Evolutionary conservation across 2,888 invertebrate species (phyloP).

Genomic region (Sarcophaga subvicina): DNA sequence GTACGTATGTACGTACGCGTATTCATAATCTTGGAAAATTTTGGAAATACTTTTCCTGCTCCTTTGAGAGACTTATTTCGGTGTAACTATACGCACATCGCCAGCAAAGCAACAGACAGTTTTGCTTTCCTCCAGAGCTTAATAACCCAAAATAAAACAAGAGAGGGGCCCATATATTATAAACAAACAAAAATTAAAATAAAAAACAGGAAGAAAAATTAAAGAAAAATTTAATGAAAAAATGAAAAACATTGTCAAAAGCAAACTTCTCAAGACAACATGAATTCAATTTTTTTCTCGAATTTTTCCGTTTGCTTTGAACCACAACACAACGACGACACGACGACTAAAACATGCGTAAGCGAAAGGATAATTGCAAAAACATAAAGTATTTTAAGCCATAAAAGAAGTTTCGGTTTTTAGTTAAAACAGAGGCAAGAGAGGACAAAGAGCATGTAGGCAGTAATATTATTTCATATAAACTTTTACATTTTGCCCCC

Average conservation of each 20-base stretch:
- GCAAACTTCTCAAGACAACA: slow-evolving; percentile 37
- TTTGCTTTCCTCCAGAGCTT: background rate
- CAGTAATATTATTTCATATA: slow-evolving; percentile 26
- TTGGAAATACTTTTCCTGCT: too few species aligned
- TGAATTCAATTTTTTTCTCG: slow-evolving; percentile 5
- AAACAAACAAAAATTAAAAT: slow-evolving; percentile 24
- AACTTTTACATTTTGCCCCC: slow-evolving; percentile 9
- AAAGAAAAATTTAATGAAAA: background rate
- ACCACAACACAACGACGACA: background rate
- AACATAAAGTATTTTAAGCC: slow-evolving; percentile 61
- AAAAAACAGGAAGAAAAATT: background rate
- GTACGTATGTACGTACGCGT: background rate
- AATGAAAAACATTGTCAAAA: slow-evolving; percentile 38
- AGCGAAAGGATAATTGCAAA: slow-evolving; percentile 59
- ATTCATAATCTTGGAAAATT: background rate
- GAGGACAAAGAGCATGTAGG: slow-evolving; percentile 20
- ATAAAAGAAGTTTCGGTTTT: slow-evolving; percentile 67
- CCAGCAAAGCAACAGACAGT: slow-evolving; percentile 8
- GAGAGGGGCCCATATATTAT: background rate
- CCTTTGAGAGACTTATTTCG: background rate
- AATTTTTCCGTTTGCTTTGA: slow-evolving; percentile 9
- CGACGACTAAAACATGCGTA: slow-evolving; percentile 58
- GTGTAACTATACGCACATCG: slow-evolving; percentile 9
- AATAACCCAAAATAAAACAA: background rate
- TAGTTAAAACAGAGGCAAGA: slow-evolving; percentile 57